Evolutionary conservation across 1,140 invertebrate genomes (phyloP).

Genomic region (Tetranychus urticae): DNA sequence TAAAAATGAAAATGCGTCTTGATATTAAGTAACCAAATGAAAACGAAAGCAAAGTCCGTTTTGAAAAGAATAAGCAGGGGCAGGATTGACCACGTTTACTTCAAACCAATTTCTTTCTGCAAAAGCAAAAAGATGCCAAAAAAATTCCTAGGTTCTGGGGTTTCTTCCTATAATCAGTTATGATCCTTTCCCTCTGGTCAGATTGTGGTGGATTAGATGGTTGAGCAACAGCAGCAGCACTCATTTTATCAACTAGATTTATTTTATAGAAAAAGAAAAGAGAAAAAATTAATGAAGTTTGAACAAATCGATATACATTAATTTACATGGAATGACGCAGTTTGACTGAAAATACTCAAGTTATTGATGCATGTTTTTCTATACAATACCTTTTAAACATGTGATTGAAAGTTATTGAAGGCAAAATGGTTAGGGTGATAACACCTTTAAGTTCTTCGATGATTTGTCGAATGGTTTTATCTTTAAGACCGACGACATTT

Average conservation of each 20-base stretch:
- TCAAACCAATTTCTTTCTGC: no score
- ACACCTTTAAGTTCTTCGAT: conserved; percentile 39
- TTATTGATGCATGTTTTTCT: not conserved
- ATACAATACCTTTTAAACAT: conserved; percentile 66
- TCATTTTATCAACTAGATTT: no score
- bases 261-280: conserved; percentile 11
- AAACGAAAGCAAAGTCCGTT: no score
- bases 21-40: no score
- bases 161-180: conserved; percentile 84
- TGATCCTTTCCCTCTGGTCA: conserved; percentile 44
- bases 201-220: not conserved
- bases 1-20: no score
- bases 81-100: no score
- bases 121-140: no score
- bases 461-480: conserved; percentile 55
- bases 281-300: not conserved
- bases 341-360: no score
- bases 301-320: no score
- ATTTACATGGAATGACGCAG: no score
- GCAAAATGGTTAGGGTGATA: conserved; percentile 62
- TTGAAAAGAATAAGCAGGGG: no score
- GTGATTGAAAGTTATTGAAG: conserved; percentile 60
- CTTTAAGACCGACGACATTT: conserved; percentile 74
- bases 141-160: conserved; percentile 40
- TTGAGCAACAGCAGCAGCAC: not conserved